A percentile compares a stretch with the other conserved stretches of the same genome.
Conservation (phyloP, 2,888 invertebrate genomes). For the Pyrrhosoma nymphula region DNA sequence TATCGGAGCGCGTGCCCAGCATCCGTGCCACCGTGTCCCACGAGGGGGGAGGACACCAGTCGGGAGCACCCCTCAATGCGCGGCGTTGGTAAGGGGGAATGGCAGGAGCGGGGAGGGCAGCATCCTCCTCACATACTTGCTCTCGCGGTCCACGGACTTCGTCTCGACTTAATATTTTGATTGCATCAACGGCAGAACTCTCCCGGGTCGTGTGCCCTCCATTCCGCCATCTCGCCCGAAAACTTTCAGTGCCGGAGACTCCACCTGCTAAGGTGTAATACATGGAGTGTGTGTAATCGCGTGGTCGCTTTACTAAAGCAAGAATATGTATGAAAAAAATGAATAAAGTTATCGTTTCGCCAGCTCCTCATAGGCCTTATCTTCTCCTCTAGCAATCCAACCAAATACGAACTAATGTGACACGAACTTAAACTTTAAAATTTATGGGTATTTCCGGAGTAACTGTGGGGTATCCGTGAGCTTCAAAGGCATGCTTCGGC, state of each 20-base stretch:
- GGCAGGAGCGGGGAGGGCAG: not conserved
- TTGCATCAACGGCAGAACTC: slow-evolving; percentile 2
- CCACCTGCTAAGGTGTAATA: not conserved
- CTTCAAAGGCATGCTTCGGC: not conserved
- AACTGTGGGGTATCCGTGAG: not conserved
- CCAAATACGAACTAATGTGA: not conserved
- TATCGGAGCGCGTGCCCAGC: slow-evolving; percentile 9
- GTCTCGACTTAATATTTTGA: not conserved
- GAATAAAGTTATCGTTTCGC: not conserved
- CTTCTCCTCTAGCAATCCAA: not conserved
- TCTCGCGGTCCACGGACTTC: not conserved
- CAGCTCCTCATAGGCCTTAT: not conserved
- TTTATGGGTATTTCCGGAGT: not conserved
- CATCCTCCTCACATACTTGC: not conserved
- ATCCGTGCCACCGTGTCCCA: not conserved
- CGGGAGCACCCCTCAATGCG: not conserved
- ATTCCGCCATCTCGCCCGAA: not conserved
- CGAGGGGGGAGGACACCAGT: not conserved
- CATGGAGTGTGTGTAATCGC: not conserved
- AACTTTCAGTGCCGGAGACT: not conserved
- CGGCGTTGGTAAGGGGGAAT: no score
- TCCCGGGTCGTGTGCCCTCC: not conserved
- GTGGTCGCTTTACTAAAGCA: not conserved
- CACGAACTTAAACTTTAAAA: not conserved
- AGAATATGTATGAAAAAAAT: not conserved